These are phyloP conservation scores for Ceyx margarethae DNA, from an alignment of 2,113 vertebrate species.

Conservation along the genomic window DNA sequence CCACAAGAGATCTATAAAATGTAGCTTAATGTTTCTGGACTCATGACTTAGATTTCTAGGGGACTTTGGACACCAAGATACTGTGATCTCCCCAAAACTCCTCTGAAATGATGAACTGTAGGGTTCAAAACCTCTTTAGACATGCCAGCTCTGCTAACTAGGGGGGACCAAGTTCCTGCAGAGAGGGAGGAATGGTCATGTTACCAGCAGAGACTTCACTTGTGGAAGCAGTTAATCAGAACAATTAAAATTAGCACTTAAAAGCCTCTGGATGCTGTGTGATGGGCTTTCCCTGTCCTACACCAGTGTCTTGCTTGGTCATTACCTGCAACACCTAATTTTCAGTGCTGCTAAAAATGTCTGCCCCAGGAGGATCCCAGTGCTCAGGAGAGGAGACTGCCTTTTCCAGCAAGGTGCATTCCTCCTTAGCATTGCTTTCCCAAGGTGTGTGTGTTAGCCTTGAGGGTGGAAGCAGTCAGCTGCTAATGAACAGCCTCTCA, in stretches of 20 bases:
- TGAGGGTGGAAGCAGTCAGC: neutral
- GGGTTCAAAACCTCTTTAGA: neutral
- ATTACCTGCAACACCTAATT: constrained; percentile 8
- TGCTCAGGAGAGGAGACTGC: neutral
- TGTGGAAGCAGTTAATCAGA: neutral
- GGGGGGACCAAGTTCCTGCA: fast-evolving
- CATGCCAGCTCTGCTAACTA: neutral
- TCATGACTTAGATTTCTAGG: neutral
- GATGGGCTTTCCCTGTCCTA: neutral
- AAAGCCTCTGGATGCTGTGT: neutral
- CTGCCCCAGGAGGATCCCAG: neutral
- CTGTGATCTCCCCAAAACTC: neutral
- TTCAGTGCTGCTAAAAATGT: neutral
- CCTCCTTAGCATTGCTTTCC: neutral
- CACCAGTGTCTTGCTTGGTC: neutral
- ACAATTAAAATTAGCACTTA: neutral
- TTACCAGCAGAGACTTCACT: neutral
- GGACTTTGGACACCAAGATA: neutral
- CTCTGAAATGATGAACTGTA: neutral
- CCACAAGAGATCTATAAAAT: neutral
- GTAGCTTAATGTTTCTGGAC: neutral
- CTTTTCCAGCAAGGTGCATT: neutral
- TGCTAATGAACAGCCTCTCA: neutral
- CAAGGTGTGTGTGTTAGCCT: neutral
- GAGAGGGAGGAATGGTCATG: fast-evolving